A percentile compares a stretch with the other conserved stretches of the same genome.
Evolutionary conservation across 2,113 vertebrate species (phyloP).

Genomic region (Cryptomyrus ogoouensis): DNA sequence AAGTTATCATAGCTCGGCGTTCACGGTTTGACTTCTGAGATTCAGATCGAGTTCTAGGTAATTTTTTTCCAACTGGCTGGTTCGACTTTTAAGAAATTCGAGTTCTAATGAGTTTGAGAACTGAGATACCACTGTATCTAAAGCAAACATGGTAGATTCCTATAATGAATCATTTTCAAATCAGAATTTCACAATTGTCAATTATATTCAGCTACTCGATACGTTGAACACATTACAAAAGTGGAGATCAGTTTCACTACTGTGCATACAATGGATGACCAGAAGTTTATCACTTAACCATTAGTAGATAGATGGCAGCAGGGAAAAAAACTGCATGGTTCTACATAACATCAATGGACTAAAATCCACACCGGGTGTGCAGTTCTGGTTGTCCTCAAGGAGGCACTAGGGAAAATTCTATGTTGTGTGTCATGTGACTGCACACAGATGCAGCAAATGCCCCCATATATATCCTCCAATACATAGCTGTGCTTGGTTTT

Average conservation of each 20-base stretch:
- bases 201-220: background rate
- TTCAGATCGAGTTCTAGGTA: too few species aligned
- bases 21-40: too few species aligned
- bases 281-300: background rate
- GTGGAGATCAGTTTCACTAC: background rate
- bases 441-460: background rate
- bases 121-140: background rate
- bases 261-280: background rate
- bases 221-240: background rate
- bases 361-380: background rate
- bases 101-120: too few species aligned
- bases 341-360: background rate
- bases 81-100: too few species aligned
- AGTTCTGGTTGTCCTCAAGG: background rate
- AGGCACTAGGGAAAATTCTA: background rate
- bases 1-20: too few species aligned
- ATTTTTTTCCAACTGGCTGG: too few species aligned
- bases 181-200: background rate
- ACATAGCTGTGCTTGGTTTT: background rate
- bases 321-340: background rate
- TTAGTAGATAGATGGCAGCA: background rate
- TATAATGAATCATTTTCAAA: background rate
- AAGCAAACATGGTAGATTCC: background rate
- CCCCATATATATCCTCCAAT: background rate
- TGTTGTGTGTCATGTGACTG: background rate